Base-by-base conservation (phyloP, 2,797 vertebrate genomes). In the Semotilus atromaculatus region DNA sequence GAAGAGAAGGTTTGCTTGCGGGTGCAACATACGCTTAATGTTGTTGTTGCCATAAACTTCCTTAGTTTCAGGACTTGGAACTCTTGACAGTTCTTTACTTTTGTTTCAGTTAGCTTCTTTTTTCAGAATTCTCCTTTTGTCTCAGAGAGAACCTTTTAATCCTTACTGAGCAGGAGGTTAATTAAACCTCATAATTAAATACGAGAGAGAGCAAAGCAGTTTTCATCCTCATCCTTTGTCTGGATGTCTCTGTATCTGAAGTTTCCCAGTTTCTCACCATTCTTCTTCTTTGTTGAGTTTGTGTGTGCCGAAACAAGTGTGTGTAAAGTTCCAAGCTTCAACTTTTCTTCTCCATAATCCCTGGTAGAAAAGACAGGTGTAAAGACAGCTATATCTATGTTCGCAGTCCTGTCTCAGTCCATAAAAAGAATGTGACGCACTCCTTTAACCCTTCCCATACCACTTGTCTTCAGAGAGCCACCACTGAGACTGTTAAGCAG, bases 281-380 rank as follows among this genome's bases (percentile, higher is more conserved):
- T 67, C 29, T 64, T 26, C 26, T 67, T 67, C 64, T 67, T 67
- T 67, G 64, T 67, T 29, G 31, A 67, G n/a, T 67, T 34, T 67
- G 64, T 64, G 64, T 64, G 62, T 31, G 26, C 62, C 26, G 1
- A 67, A 67, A 16, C 64, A 34, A 36, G 64, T 36, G 64, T 29
- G 7, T 31, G 31, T 31, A 36, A 67, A 34, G 31, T 34, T 18
- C 29, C 62, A 18, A 67, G 31, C 29, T 66, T 66, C 8, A 34
- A 66, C 9, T 19, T 34, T 67, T 34, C 14, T 16, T 67, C 31
- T 43, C 16, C 31, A 67, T 34, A 10, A 43, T 43, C 38, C 7
- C 7, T 38, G 8, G 38, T 38, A 8, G 8, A 9, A 38, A 38
- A 38, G 8, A 38, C 8, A 38, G 38, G 38, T 38, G 38, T 38